Base-by-base conservation (phyloP, 2,888 invertebrate genomes). In the Mechanitis mazaeus region DNA sequence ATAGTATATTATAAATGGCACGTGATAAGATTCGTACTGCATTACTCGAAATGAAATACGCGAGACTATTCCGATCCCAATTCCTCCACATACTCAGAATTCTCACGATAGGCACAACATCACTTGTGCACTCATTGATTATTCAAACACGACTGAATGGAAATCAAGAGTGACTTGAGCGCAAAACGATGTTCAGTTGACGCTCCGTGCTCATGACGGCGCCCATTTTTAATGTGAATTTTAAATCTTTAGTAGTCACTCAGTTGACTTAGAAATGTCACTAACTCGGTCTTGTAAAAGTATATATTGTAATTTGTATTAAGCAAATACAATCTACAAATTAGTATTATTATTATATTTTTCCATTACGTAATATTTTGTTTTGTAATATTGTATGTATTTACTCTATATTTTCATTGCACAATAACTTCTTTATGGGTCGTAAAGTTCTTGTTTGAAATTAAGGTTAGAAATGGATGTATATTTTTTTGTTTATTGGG, bases 341-440 rank as follows among this genome's bases (percentile, higher is more conserved):
- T 28, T 50, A 2, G 50, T 50, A 28, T 50, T 6, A 31, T 7
- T 50, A 5, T 50, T 31, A 0, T 7, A 50, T 31, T 9, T 50
- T 50, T 50, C 31, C 9, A 31, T 31, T n/a, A 7, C 11, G 31
- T 31, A 31, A 2, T 50, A 50, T 61, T 61, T 58, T 58, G 55
- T 55, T 55, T 55, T 58, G 50, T 55, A 53, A 45, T 55, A 20
- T 9, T 45, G 55, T 46, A 53, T 5, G 42, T 54, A 47, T 47
- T 55, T 46, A 56, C 56, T 55, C 47, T 50, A 55, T 55, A 54
- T 62, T 63, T 68, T 66, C 66, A 68, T 64, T 60, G 46, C 12
- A 61, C 64, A 63, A 64, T 71, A 69, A 71, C 69, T 68, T 53
- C 55, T 69, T 69, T 69, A 69, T 61, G 58, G 66, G 9, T 60